Conservation (phyloP, 2,113 vertebrate genomes). For the Kobus ellipsiprymnus region DNA sequence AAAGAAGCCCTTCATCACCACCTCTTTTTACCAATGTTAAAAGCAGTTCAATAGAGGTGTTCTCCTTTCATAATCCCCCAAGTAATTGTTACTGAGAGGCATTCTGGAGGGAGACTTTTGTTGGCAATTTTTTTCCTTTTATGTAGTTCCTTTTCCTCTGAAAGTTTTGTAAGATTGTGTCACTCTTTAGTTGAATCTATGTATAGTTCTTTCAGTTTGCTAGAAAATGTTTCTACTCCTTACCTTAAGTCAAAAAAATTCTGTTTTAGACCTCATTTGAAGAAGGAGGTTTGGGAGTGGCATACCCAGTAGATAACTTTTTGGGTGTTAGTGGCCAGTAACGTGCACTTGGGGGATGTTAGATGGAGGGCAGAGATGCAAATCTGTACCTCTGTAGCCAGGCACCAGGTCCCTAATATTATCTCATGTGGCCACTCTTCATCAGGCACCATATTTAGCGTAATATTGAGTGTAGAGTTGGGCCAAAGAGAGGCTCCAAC, state of each 20-base stretch:
- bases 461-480: not conserved
- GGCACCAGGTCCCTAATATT: not conserved
- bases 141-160: not conserved
- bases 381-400: not conserved
- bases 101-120: not conserved
- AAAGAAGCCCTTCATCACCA: conserved; percentile 47
- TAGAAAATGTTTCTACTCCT: not conserved
- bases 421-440: not conserved
- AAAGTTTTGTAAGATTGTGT: conserved; percentile 1
- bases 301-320: not conserved
- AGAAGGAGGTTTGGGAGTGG: not conserved
- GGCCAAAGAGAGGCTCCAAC: not conserved
- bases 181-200: not conserved
- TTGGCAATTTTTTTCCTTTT: not conserved
- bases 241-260: not conserved
- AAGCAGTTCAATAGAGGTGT: conserved; percentile 21
- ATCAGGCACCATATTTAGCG: not conserved
- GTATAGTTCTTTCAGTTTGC: not conserved
- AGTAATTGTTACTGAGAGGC: conserved; percentile 32
- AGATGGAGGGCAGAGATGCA: not conserved
- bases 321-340: not conserved
- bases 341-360: not conserved
- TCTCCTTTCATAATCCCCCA: not conserved
- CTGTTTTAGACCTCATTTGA: not conserved
- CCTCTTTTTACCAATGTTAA: conserved; percentile 46